Percentiles rank a stretch among this genome's conserved stretches.
Conservation (phyloP, 2,797 vertebrate species). For the Siniperca scherzeri region DNA sequence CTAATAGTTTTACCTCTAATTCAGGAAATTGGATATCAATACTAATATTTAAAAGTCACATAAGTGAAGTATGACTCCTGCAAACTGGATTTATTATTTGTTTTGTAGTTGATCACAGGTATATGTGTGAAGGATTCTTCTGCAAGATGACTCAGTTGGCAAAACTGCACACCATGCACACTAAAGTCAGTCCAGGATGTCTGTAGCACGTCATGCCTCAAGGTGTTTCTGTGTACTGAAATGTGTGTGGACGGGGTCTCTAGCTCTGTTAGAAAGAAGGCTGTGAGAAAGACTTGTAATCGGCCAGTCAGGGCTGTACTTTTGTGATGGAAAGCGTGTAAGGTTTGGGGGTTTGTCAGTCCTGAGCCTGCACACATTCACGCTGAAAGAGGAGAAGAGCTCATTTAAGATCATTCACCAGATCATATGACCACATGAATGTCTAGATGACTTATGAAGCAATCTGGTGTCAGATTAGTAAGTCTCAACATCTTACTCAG, state of each 20-base stretch:
- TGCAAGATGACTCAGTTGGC: not conserved
- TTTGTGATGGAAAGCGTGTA: slow-evolving; percentile 15
- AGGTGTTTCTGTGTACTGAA: not conserved
- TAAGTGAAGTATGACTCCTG: not conserved
- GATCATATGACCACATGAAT: slow-evolving; percentile 1
- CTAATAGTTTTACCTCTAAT: not conserved
- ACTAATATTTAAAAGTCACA: not conserved
- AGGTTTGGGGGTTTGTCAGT: slow-evolving; percentile 28
- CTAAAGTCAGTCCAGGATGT: not conserved
- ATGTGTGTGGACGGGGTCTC: not conserved
- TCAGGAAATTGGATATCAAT: not conserved
- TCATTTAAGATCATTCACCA: slow-evolving; percentile 5
- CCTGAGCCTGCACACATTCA: slow-evolving; percentile 3
- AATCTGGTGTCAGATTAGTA: slow-evolving; percentile 8
- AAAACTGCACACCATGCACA: not conserved
- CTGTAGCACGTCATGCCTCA: not conserved
- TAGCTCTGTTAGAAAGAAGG: not conserved
- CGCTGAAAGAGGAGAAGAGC: slow-evolving; percentile 15
- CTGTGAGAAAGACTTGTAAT: not conserved
- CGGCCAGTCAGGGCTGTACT: slow-evolving; percentile 30
- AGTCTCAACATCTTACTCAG: slow-evolving; percentile 14
- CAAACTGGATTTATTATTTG: not conserved
- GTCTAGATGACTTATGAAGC: not conserved
- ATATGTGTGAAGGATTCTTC: not conserved
- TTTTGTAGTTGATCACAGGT: not conserved